Percentiles rank a stretch among this genome's conserved stretches.
Evolutionary conservation across 2,797 vertebrate species (phyloP).

Genomic region (Mycteria americana): DNA sequence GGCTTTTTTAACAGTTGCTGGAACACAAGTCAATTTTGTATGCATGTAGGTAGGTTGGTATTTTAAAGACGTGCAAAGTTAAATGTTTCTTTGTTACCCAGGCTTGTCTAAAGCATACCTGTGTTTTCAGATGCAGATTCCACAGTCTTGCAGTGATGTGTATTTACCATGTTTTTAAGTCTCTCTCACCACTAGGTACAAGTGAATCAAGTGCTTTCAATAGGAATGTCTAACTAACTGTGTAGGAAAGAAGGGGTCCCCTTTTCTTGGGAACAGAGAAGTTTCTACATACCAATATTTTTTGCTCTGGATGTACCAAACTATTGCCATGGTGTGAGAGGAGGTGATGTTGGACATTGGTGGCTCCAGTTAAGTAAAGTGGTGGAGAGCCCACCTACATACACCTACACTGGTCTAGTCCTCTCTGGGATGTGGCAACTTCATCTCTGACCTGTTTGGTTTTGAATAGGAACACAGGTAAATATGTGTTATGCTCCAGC

Average conservation of each 20-base stretch:
- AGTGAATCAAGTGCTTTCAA: accelerated
- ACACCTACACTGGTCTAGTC: not conserved
- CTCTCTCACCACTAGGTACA: not conserved
- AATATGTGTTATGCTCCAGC: not conserved
- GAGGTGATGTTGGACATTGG: not conserved
- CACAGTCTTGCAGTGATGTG: not conserved
- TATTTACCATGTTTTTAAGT: not conserved
- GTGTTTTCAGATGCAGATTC: not conserved
- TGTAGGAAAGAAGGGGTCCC: not conserved
- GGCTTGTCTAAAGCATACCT: not conserved
- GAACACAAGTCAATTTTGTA: not conserved
- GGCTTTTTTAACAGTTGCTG: not conserved
- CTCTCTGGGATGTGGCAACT: not conserved
- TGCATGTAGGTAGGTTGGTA: not conserved
- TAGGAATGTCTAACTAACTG: not conserved
- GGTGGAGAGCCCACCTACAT: not conserved
- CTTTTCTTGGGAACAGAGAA: not conserved
- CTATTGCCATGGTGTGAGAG: not conserved
- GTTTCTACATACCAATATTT: not conserved
- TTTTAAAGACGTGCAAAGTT: not conserved
- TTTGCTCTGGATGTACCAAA: not conserved
- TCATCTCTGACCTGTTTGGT: not conserved
- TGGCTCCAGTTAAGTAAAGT: not conserved
- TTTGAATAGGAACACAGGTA: not conserved
- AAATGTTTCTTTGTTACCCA: not conserved